A percentile compares a stretch with the other conserved stretches of the same genome.
phyloP scores from a whole-genome alignment of 1,140 invertebrate genomes.

The Calosoma granatense region DNA sequence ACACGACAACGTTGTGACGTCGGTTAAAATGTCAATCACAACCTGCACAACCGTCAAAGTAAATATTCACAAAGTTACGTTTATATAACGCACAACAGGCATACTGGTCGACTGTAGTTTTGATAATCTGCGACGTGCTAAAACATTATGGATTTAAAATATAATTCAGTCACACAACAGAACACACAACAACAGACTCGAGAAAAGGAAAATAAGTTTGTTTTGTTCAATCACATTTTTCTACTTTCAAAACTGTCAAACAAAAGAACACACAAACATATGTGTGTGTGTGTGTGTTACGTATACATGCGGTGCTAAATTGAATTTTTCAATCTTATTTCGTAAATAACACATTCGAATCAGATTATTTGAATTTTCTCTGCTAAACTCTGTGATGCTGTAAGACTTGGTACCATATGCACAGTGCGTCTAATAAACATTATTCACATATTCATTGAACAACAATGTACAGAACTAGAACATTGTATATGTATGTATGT shows the following conservation, averaged over 20 bases:
- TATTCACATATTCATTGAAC: too few relatives aligned
- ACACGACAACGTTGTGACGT: background rate
- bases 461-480: too few relatives aligned
- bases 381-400: too few relatives aligned
- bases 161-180: constrained; percentile 2
- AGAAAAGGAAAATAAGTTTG: background rate
- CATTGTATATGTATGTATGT: too few relatives aligned
- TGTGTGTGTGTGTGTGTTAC: too few relatives aligned
- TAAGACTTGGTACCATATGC: too few relatives aligned
- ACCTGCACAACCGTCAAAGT: background rate
- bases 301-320: background rate
- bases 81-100: background rate
- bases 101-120: background rate
- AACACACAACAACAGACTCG: background rate
- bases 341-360: too few relatives aligned
- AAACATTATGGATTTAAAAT: constrained; percentile 7
- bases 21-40: constrained; percentile 7
- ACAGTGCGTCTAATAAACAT: too few relatives aligned
- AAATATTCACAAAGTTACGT: background rate
- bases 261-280: too few relatives aligned
- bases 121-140: constrained; percentile 7
- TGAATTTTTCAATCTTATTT: background rate
- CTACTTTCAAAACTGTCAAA: background rate
- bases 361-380: too few relatives aligned
- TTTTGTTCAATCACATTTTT: background rate